Conservation (phyloP, 2,797 vertebrate species). For the Rhyacichthys aspro region DNA sequence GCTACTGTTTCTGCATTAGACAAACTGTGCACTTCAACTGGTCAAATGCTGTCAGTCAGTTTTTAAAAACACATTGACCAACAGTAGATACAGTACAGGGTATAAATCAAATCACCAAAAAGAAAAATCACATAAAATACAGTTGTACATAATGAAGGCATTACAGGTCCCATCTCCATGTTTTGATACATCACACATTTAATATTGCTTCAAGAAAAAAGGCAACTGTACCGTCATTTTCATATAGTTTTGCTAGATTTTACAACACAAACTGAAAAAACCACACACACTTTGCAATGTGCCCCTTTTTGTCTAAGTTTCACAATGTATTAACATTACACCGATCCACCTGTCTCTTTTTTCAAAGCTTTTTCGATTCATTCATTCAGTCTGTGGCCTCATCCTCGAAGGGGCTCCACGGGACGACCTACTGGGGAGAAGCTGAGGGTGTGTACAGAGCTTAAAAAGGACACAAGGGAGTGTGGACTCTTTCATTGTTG, state of each 20-base stretch:
- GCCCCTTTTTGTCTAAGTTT: constrained; percentile 27
- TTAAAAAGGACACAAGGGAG: constrained; percentile 18
- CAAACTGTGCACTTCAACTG: too few relatives aligned
- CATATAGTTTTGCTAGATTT: not conserved
- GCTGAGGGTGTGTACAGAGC: constrained; percentile 3
- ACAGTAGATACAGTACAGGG: too few relatives aligned
- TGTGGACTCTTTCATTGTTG: constrained; percentile 54
- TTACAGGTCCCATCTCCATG: constrained; percentile 29
- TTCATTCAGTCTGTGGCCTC: constrained; percentile 22
- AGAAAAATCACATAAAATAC: constrained; percentile 2
- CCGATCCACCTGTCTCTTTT: constrained; percentile 3
- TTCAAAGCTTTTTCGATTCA: constrained; percentile 12
- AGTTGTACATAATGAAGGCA: constrained; percentile 37
- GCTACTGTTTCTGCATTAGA: too few relatives aligned
- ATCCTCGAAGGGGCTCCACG: not conserved
- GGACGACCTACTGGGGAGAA: constrained; percentile 17
- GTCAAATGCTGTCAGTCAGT: too few relatives aligned
- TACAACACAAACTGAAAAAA: not conserved
- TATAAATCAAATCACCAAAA: constrained; percentile 14
- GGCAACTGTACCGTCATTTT: constrained; percentile 1
- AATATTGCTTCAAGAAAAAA: constrained; percentile 22
- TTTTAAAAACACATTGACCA: too few relatives aligned
- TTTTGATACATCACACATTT: constrained; percentile 5
- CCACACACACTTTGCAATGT: not conserved
- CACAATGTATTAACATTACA: constrained; percentile 40